Evolutionary conservation across 1,140 invertebrate species (phyloP), one percentile per base, ranked within the genome.

Genomic region (Parasteatoda tepidariorum): DNA sequence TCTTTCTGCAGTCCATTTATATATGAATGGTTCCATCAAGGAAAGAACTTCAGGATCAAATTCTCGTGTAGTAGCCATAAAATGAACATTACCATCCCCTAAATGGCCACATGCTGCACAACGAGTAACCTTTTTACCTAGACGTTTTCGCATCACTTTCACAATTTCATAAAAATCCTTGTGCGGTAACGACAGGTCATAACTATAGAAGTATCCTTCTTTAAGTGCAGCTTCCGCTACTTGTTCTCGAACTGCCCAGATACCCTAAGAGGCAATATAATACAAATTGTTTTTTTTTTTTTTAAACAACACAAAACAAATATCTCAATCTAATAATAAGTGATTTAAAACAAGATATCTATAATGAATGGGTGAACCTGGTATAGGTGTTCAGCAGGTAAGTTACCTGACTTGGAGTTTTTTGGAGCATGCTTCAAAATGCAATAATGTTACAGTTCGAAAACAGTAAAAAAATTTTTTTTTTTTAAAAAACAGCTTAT

Each of bases 181-280:
- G n/a, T 95, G 88, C 0, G 97, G 97, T 81, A 99, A 88, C 0
- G 97, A 98, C 0, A 99, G 92, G 88, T 99, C 98, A 89, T 99
- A 99, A 88, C 98, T 98, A 88, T 97, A 99, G 30, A 94, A 93
- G 89, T 97, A 98, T 3, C 97, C 97, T 87, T 96, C 94, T 26
- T 90, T 89, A 71, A 95, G 88, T n/a, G 96, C 89, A 2, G 93
- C 93, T 86, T 94, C 93, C 0, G 97, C 92, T n/a, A 98, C 94
- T 81, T 93, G 90, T 90, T 99, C 98, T 76, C 91, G 85, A 18
- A 91, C 66, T n/a, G 85, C 73, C 91, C 91, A 91, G 15, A 91
- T 86, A 64, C 88, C 84, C 87, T 89, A 64, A n/a, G n/a, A n/a
- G n/a, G n/a, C n/a, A n/a, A n/a, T n/a, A n/a, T n/a, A n/a, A n/a